These are phyloP conservation scores for Magallana angulata DNA, from an alignment of 1,140 invertebrate species.

Conservation along the genomic window DNA sequence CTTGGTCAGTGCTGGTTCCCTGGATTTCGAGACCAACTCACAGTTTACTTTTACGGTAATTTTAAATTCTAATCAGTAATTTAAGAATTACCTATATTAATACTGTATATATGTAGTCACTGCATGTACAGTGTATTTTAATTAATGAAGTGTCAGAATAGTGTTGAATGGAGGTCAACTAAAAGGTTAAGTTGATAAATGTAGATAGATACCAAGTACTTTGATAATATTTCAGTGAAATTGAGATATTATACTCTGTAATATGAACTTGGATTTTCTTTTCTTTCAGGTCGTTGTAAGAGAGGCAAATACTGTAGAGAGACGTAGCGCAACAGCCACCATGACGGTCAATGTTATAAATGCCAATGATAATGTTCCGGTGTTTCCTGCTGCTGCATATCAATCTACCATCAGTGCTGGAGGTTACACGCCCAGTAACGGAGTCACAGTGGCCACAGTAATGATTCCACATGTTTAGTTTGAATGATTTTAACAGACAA, in stretches of 20 bases:
- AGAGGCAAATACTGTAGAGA: conserved; percentile 32
- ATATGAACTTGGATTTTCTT: not conserved
- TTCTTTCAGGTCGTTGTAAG: conserved; percentile 25
- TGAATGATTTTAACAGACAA: not conserved
- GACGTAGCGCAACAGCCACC: conserved; percentile 47
- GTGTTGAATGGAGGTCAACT: too few species aligned
- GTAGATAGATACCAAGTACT: too few species aligned
- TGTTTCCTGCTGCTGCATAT: conserved; percentile 57
- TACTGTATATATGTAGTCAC: too few species aligned
- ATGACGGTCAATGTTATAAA: conserved; percentile 62
- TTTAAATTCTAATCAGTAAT: not conserved
- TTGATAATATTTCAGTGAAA: too few species aligned
- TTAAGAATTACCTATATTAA: too few species aligned
- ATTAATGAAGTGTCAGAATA: too few species aligned
- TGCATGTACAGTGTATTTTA: too few species aligned
- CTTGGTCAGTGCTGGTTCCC: not conserved
- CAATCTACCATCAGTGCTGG: conserved; percentile 41
- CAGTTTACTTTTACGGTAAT: conserved; percentile 42
- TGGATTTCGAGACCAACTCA: conserved; percentile 37
- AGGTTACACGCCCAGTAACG: not conserved
- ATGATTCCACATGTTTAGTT: not conserved
- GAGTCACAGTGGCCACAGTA: conserved; percentile 46
- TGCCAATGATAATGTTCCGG: conserved; percentile 61
- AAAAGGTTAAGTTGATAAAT: too few species aligned
- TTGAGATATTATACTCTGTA: not conserved